phyloP scores from a whole-genome alignment of 2,797 vertebrate genomes.

The Sandelia bainsii region DNA sequence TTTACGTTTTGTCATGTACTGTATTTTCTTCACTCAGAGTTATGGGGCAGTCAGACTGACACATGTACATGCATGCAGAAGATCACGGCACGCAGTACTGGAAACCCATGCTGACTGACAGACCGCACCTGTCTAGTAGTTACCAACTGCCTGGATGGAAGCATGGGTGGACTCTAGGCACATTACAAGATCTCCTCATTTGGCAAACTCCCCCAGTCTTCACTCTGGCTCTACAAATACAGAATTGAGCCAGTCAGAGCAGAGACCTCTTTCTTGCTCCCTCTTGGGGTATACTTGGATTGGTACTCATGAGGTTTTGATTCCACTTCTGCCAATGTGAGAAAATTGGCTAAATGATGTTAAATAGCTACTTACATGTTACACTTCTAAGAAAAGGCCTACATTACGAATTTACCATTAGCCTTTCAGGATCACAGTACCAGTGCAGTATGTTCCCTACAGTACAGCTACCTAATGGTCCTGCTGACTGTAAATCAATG shows the following conservation, averaged over 20 bases:
- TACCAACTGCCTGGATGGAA: slow-evolving; percentile 89
- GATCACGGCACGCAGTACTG: slow-evolving; percentile 78
- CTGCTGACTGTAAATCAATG: slow-evolving; percentile 42
- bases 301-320: slow-evolving; percentile 6
- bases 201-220: slow-evolving; percentile 97
- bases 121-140: slow-evolving; percentile 87
- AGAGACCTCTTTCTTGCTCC: slow-evolving; percentile 37
- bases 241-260: slow-evolving; percentile 87
- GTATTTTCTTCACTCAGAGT: slow-evolving; percentile 59
- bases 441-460: slow-evolving; percentile 16
- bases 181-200: slow-evolving; percentile 96
- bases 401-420: slow-evolving; percentile 15
- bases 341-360: slow-evolving; percentile 10
- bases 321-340: slow-evolving; percentile 5
- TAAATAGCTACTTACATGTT: slow-evolving; percentile 4
- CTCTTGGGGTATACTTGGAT: not conserved
- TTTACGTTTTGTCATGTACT: not conserved
- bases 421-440: slow-evolving; percentile 18
- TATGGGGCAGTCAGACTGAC: slow-evolving; percentile 73
- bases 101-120: slow-evolving; percentile 90
- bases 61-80: slow-evolving; percentile 62
- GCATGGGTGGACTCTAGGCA: slow-evolving; percentile 79
- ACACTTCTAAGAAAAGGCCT: not conserved
- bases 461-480: slow-evolving; percentile 30
- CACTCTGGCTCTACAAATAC: slow-evolving; percentile 94